phyloP scores from a whole-genome alignment of 2,888 invertebrate species.

The Myopa tessellatipennis region DNA sequence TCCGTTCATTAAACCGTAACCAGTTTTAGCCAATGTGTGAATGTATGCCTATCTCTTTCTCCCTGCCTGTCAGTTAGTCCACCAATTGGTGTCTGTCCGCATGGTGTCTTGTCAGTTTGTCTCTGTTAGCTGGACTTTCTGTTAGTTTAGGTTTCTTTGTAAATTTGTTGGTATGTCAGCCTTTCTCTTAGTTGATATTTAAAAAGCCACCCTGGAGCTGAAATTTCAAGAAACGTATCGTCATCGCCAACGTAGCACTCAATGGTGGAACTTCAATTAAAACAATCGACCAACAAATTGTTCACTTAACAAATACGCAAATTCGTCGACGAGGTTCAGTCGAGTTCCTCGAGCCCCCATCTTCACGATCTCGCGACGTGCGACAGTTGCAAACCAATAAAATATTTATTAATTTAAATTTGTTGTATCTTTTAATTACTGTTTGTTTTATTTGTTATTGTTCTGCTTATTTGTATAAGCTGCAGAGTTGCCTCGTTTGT shows the following conservation, averaged over 20 bases:
- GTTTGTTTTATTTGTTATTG: background rate
- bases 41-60: too few relatives aligned
- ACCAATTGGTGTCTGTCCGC: background rate
- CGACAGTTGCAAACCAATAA: slow-evolving; percentile 30
- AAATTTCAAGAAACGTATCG: background rate
- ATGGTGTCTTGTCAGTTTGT: background rate
- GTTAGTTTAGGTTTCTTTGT: background rate
- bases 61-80: background rate
- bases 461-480: background rate
- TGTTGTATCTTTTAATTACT: background rate
- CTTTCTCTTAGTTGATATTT: background rate
- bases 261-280: slow-evolving; percentile 6
- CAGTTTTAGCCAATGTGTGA: too few relatives aligned
- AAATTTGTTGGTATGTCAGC: too few relatives aligned
- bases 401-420: slow-evolving; percentile 34
- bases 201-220: background rate
- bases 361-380: background rate
- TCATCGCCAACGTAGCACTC: background rate
- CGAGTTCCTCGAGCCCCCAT: background rate
- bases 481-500: background rate
- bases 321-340: background rate
- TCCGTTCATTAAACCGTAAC: too few relatives aligned
- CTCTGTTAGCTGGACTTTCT: background rate
- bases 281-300: background rate
- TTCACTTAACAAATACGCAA: background rate